A percentile compares a stretch with the other conserved stretches of the same genome.
These are phyloP conservation scores for Gerosis bhagava DNA, from an alignment of 2,888 invertebrate species.

Conservation along the genomic window DNA sequence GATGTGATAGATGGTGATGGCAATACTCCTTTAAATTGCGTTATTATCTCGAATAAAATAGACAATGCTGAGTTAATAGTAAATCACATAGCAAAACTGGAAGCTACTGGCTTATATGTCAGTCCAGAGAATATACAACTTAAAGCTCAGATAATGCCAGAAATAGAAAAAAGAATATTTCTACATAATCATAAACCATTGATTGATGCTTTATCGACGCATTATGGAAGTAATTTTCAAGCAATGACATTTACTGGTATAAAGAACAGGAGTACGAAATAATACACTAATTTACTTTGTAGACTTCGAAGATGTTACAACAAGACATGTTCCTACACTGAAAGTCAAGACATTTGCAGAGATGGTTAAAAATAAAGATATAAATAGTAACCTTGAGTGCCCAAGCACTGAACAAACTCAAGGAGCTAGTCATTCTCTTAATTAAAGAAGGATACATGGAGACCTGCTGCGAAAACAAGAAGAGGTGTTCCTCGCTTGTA, in stretches of 20 bases:
- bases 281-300: conserved; percentile 4
- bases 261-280: conserved; percentile 4
- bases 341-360: conserved; percentile 3
- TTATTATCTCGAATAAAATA: too few relatives aligned
- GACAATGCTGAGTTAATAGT: conserved; percentile 1
- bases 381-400: conserved; percentile 3
- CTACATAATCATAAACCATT: conserved; percentile 13
- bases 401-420: conserved; percentile 10
- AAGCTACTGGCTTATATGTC: conserved; percentile 9
- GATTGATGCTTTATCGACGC: conserved; percentile 6
- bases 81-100: conserved; percentile 9
- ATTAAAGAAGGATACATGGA: conserved; percentile 11
- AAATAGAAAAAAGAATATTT: conserved; percentile 11
- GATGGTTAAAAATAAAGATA: conserved; percentile 1
- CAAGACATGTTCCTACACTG: conserved; percentile 1
- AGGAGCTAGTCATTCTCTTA: conserved; percentile 11
- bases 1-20: too few relatives aligned
- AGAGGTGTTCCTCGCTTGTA: conserved; percentile 11
- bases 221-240: conserved; percentile 7
- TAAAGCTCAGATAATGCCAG: conserved; percentile 13
- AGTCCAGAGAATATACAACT: background rate
- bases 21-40: too few relatives aligned
- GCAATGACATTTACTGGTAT: background rate
- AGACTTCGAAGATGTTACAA: conserved; percentile 3
- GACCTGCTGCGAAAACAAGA: conserved; percentile 10